Base-by-base conservation (phyloP, 2,797 vertebrate genomes). In the Odontamblyopus rebecca region DNA sequence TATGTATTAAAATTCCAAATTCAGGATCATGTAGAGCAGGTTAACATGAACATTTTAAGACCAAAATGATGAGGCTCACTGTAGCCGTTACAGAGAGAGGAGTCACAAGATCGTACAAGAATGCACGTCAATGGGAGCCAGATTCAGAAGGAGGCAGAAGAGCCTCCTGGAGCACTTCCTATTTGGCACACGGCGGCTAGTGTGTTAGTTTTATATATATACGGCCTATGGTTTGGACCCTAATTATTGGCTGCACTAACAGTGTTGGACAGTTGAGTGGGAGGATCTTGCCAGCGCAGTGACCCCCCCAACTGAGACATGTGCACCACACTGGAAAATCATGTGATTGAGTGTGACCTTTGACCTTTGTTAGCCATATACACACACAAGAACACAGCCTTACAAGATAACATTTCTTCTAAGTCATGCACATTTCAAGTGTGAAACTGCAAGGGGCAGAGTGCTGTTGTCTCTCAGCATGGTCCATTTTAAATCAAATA, bases 401-500 rank as follows among this genome's bases (percentile, higher is more conserved):
- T 75, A 62, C 19, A 57, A 64, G 69, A 76, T 8, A 78, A 6
- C 15, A 5, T 72, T 64, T 74, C 62, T 27, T 32, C 41, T 7
- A 70, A 67, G 57, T 75, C 4, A 0, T 59, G 61, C 38, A 69
- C 64, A 68, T 78, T 70, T 41, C 27, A 48, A 23, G 32, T 23
- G 71, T 30, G 26, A 72, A 81, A 69, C 53, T 66, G 59, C 27
- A 61, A 57, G n/a, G 26, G 29, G 62, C 54, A 70, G 9, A 54
- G 9, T 6, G 8, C 48, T 63, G 19, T 76, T 72, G 68, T 71
- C n/a, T 74, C 50, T 18, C 61, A 30, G 56, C 48, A 30, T 54
- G 27, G 71, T 87, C 80, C 60, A 82, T 83, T 61, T 76, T 81
- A 77, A 82, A 69, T 79, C 15, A 76, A 82, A 84, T 76, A 84